These are phyloP conservation scores for Protaetia brevitarsis DNA, from an alignment of 1,140 invertebrate species.

Conservation along the genomic window DNA sequence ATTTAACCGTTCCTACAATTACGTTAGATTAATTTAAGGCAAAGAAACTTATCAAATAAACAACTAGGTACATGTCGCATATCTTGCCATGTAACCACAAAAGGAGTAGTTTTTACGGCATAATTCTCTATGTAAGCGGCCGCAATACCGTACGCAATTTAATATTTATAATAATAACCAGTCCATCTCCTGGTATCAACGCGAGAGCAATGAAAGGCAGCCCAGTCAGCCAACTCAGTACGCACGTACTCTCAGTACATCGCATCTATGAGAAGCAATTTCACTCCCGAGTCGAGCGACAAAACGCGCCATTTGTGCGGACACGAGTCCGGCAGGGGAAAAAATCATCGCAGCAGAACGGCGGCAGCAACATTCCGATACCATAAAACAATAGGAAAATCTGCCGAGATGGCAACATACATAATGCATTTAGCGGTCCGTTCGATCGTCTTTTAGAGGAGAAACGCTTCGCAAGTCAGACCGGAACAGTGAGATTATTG, in stretches of 20 bases:
- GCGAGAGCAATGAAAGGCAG: not conserved
- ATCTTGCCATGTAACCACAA: not conserved
- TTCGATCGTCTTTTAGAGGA: conserved; percentile 31
- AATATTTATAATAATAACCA: conserved; percentile 17
- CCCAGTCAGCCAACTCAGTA: not conserved
- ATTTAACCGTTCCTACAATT: not conserved
- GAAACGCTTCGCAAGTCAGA: conserved; percentile 37
- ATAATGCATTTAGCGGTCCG: conserved; percentile 36
- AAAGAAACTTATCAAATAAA: not conserved
- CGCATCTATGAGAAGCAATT: conserved; percentile 11
- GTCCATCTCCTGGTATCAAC: not conserved
- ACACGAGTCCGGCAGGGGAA: conserved; percentile 6
- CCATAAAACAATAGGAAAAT: conserved; percentile 31
- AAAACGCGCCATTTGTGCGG: not conserved
- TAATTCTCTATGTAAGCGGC: not conserved
- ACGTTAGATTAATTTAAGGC: not conserved
- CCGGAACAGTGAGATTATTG: conserved; percentile 44
- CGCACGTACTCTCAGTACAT: not conserved
- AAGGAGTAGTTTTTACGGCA: not conserved
- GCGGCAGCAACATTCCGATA: conserved; percentile 6
- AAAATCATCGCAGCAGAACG: conserved; percentile 4
- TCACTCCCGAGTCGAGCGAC: not conserved
- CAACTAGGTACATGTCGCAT: not conserved
- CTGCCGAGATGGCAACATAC: conserved; percentile 36
- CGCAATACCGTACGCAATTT: conserved; percentile 6